Percentiles rank a stretch among this genome's conserved stretches.
These are phyloP conservation scores for Caenorhabditis briggsae DNA, from an alignment of 1,140 invertebrate genomes.

Conservation along the genomic window DNA sequence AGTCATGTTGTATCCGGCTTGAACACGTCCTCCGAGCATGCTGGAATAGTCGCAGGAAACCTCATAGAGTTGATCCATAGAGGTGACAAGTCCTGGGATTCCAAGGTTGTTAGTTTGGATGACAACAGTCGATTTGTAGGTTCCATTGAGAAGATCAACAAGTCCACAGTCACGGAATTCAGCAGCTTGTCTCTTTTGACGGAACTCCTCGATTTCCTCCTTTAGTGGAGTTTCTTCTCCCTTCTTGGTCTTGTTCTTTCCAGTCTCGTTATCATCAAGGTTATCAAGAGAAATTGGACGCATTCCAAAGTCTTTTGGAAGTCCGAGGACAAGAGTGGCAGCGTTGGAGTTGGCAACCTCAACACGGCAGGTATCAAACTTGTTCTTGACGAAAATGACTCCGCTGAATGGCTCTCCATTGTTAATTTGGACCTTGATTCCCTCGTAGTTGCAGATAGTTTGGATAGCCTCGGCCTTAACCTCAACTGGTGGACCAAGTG, in stretches of 20 bases:
- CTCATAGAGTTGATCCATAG: slow-evolving; percentile 78
- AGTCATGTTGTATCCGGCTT: slow-evolving; percentile 76
- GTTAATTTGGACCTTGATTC: slow-evolving; percentile 76
- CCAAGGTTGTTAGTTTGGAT: slow-evolving; percentile 78
- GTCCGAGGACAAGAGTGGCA: slow-evolving; percentile 74
- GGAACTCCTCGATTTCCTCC: slow-evolving; percentile 70
- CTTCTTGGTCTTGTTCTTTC: slow-evolving; percentile 61
- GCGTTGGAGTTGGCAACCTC: slow-evolving; percentile 70
- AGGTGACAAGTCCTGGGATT: slow-evolving; percentile 77
- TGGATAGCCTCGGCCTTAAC: slow-evolving; percentile 71
- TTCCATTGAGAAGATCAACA: slow-evolving; percentile 75
- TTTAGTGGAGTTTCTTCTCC: slow-evolving; percentile 62
- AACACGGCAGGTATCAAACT: slow-evolving; percentile 78
- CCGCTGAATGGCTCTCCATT: slow-evolving; percentile 74
- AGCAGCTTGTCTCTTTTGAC: slow-evolving; percentile 70
- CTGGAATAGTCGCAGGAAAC: slow-evolving; percentile 71
- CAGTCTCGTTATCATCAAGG: slow-evolving; percentile 60
- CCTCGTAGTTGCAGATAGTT: slow-evolving; percentile 78
- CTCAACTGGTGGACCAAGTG: slow-evolving; percentile 68
- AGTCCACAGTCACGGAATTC: slow-evolving; percentile 72
- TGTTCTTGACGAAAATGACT: slow-evolving; percentile 78
- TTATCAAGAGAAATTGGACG: slow-evolving; percentile 73
- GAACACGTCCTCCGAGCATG: slow-evolving; percentile 76
- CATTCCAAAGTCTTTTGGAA: slow-evolving; percentile 77
- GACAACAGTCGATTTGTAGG: slow-evolving; percentile 77